These are phyloP conservation scores for Myiopsitta monachus DNA, from an alignment of 2,113 vertebrate species.

Conservation along the genomic window DNA sequence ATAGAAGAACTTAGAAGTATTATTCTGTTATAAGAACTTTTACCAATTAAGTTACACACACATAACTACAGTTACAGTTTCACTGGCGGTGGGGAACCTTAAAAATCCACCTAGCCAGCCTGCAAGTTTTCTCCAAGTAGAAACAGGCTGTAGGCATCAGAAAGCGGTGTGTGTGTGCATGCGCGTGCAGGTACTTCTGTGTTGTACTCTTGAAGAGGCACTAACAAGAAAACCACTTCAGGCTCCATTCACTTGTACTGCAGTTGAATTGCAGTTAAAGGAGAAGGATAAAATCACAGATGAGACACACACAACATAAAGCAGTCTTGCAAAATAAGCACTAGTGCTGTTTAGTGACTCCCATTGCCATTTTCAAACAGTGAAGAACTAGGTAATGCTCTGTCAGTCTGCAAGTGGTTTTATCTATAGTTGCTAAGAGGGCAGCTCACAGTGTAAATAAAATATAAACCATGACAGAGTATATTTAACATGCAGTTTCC, in stretches of 20 bases:
- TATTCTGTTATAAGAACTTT: neutral
- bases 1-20: neutral
- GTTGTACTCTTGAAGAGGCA: neutral
- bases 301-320: neutral
- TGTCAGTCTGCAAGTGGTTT: neutral
- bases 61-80: neutral
- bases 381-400: neutral
- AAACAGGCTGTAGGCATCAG: neutral
- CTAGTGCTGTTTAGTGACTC: neutral
- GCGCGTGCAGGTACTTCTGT: neutral
- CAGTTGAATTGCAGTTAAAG: neutral
- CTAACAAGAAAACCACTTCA: neutral
- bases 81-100: neutral
- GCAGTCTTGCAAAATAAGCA: neutral
- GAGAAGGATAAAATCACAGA: neutral
- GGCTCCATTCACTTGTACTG: neutral
- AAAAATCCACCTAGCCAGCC: neutral
- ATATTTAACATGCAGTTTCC: neutral
- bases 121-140: neutral
- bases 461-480: neutral
- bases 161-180: neutral
- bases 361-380: neutral
- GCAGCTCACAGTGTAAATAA: neutral
- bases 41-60: neutral
- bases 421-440: neutral